phyloP scores from a whole-genome alignment of 2,888 invertebrate species.

The Pachycephus smyrnensis region DNA sequence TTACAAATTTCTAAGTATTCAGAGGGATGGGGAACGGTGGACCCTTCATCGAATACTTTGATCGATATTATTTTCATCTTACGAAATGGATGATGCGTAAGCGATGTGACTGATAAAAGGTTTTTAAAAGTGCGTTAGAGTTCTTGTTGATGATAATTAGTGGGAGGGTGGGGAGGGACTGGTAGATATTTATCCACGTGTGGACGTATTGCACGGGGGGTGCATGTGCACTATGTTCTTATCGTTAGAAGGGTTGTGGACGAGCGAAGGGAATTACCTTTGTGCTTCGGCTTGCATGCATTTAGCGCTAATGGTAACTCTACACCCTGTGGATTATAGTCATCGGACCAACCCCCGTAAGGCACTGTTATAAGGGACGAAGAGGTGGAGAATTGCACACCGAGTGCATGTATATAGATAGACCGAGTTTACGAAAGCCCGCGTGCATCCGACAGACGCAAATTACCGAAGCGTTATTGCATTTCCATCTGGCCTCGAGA shows the following conservation, averaged over 20 bases:
- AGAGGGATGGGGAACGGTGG: background rate
- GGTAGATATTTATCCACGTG: background rate
- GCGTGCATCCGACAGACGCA: constrained; percentile 34
- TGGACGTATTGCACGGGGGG: background rate
- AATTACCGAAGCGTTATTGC: constrained; percentile 29
- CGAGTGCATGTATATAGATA: background rate
- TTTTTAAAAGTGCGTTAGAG: background rate
- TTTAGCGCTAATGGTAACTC: constrained; percentile 47
- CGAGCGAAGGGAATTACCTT: constrained; percentile 44
- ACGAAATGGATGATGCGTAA: background rate
- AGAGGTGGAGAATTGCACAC: background rate
- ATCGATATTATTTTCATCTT: background rate
- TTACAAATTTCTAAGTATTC: background rate
- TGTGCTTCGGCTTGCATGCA: constrained; percentile 45
- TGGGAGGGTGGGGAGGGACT: background rate
- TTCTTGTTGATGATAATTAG: background rate
- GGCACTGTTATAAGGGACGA: background rate
- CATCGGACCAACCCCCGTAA: constrained; percentile 22
- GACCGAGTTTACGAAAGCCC: constrained; percentile 8
- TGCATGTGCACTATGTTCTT: background rate
- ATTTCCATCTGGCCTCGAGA: background rate
- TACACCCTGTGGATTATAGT: constrained; percentile 39
- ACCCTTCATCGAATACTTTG: background rate
- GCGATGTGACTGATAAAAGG: background rate
- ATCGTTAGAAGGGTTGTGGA: background rate